A percentile compares a stretch with the other conserved stretches of the same genome.
phyloP scores from a whole-genome alignment of 2,113 vertebrate genomes.

The Microcebus griseorufus region DNA sequence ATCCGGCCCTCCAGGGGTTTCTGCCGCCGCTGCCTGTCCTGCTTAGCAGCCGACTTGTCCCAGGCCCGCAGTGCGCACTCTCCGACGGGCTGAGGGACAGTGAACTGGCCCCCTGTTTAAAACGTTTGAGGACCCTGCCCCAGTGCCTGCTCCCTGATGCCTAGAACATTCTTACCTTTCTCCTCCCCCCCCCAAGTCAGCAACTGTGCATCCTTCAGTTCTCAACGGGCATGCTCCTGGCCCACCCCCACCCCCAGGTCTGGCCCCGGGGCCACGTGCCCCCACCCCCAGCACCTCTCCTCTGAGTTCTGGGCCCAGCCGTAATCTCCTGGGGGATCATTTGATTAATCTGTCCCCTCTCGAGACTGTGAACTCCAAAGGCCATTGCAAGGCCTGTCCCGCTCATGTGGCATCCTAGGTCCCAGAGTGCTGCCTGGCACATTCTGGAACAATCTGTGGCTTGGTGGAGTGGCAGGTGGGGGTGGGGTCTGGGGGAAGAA shows the following conservation, averaged over 20 bases:
- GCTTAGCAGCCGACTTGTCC: no score
- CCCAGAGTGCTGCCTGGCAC: background rate
- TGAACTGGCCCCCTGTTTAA: no score
- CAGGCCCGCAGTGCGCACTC: no score
- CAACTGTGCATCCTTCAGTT: background rate
- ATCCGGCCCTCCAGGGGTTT: no score
- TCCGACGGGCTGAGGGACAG: no score
- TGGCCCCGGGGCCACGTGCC: rapidly evolving
- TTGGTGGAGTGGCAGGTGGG: background rate
- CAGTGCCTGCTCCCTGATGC: rapidly evolving
- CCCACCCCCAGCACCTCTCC: background rate
- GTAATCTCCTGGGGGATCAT: background rate
- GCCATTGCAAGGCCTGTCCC: background rate
- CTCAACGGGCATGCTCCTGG: background rate
- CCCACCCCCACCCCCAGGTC: background rate
- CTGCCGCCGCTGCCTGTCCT: no score
- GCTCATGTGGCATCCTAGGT: background rate
- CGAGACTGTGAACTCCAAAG: background rate
- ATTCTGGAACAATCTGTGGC: rapidly evolving
- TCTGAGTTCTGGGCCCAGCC: background rate
- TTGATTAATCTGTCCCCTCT: background rate
- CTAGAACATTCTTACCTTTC: background rate
- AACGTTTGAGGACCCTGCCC: background rate
- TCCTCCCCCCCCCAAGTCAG: background rate
- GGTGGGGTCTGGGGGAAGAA: background rate